phyloP scores from a whole-genome alignment of 2,113 vertebrate genomes.

The Leuciscus idus region DNA sequence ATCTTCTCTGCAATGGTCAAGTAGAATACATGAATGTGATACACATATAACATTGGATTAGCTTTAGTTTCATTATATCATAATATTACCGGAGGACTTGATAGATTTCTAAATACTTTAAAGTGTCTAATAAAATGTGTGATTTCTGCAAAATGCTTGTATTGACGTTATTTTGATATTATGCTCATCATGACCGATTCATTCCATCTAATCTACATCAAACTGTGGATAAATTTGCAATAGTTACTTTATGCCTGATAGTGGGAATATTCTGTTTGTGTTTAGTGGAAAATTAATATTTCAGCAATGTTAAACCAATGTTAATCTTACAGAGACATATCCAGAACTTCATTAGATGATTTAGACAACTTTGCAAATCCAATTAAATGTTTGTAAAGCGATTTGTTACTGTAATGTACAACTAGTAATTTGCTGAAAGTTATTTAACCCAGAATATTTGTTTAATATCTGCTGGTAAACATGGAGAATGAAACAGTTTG shows the following conservation, averaged over 20 bases:
- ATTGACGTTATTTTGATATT: not conserved
- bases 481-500: not conserved
- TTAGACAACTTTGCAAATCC: not conserved
- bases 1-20: not conserved
- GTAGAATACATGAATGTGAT: not conserved
- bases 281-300: not conserved
- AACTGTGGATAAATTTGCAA: not conserved
- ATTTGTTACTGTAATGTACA: not conserved
- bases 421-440: not conserved
- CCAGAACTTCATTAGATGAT: not conserved
- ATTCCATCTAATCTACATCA: not conserved
- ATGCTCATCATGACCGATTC: not conserved
- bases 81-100: not conserved
- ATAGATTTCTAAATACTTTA: slow-evolving; percentile 69
- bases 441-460: not conserved
- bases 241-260: not conserved
- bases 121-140: slow-evolving; percentile 91
- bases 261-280: not conserved
- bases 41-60: too few relatives aligned
- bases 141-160: slow-evolving; percentile 82
- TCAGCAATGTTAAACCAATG: not conserved
- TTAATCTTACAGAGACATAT: not conserved
- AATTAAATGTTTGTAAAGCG: not conserved
- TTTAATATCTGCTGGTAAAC: not conserved
- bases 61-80: not conserved